phyloP scores from a whole-genome alignment of 30 jellyfish, hydroid and myxozoan species.

The Phacellophora camtschatica region DNA sequence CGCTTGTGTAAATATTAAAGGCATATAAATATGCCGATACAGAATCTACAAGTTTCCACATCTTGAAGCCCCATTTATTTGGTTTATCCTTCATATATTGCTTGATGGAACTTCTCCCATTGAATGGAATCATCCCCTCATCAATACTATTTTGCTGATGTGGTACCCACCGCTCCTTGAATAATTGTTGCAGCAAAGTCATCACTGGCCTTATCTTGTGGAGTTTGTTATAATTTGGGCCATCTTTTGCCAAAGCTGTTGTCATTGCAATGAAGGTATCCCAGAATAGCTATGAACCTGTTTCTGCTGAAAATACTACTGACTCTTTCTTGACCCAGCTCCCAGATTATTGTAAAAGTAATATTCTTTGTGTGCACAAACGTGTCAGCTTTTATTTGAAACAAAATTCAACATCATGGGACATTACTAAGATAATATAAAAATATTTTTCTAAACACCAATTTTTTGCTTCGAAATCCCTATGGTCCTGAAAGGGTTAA shows the following conservation, averaged over 20 bases:
- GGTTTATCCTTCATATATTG: conserved; percentile 36
- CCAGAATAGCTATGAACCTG: neutral
- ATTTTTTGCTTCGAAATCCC: too few relatives aligned
- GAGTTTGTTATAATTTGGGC: neutral
- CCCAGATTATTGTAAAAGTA: too few relatives aligned
- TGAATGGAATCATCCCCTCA: conserved; percentile 30
- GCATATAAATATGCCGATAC: neutral
- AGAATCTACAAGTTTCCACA: neutral
- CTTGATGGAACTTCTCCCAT: conserved; percentile 22
- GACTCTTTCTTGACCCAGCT: too few relatives aligned
- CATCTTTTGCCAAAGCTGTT: neutral
- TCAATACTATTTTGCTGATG: neutral
- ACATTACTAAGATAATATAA: too few relatives aligned
- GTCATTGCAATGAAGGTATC: conserved; percentile 10
- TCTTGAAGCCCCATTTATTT: conserved; percentile 15
- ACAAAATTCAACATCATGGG: too few relatives aligned
- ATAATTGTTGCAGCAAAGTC: neutral
- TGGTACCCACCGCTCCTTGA: neutral
- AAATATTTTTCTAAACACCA: too few relatives aligned
- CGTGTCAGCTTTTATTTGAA: too few relatives aligned
- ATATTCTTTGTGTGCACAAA: too few relatives aligned
- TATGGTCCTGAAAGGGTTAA: too few relatives aligned
- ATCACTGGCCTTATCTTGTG: neutral
- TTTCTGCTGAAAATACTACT: too few relatives aligned
- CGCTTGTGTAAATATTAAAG: neutral